These are phyloP conservation scores for Drosophila pullipes DNA, from an alignment of 2,888 invertebrate species.

Conservation along the genomic window DNA sequence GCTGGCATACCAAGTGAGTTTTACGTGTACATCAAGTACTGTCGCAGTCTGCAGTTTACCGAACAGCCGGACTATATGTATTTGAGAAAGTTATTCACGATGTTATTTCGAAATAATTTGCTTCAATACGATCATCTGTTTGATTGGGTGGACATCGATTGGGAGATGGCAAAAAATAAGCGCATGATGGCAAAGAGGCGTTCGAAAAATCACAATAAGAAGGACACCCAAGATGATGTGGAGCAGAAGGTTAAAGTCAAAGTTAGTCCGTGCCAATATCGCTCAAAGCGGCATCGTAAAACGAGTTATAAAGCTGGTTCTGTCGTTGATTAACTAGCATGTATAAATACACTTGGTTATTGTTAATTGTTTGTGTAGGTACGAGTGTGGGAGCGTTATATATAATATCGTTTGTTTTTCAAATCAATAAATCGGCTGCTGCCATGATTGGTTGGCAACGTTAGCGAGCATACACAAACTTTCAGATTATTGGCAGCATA, in stretches of 20 bases:
- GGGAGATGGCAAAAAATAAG: constrained; percentile 6
- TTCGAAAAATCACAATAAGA: background rate
- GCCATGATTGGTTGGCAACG: constrained; percentile 32
- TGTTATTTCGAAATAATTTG: constrained; percentile 39
- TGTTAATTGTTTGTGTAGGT: constrained; percentile 4
- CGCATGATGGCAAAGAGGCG: background rate
- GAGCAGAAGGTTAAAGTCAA: background rate
- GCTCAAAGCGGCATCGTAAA: background rate
- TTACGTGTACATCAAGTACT: constrained; percentile 62
- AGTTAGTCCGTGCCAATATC: background rate
- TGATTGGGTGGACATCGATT: constrained; percentile 56
- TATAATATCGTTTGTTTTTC: constrained; percentile 30
- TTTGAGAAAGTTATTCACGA: constrained; percentile 53
- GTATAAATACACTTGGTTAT: constrained; percentile 7
- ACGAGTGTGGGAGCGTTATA: background rate
- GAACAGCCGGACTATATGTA: constrained; percentile 65
- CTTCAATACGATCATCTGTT: constrained; percentile 45
- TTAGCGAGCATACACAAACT: constrained; percentile 8
- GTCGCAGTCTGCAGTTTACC: constrained; percentile 56
- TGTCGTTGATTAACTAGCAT: constrained; percentile 42
- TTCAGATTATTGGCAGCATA: background rate
- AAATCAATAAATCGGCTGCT: constrained; percentile 31
- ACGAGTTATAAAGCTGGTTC: background rate
- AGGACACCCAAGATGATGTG: background rate
- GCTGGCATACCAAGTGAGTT: constrained; percentile 56